Base-by-base conservation (phyloP, 53 echinoderm and acorn worm species). In the Astropecten irregularis region DNA sequence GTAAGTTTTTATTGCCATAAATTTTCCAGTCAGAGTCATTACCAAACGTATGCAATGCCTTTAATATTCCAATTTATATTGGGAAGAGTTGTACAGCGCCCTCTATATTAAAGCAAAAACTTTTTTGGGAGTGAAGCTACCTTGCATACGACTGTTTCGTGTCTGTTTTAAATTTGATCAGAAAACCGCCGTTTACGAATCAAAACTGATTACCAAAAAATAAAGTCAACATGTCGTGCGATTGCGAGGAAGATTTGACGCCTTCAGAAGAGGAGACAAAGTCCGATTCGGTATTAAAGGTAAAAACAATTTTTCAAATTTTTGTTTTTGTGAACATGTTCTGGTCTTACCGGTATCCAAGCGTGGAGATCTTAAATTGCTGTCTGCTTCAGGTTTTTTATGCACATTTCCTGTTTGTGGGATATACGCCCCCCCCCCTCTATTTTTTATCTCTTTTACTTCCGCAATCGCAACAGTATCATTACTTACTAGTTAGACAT, bases 141-240 rank as follows among this genome's bases (percentile, higher is more conserved):
- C n/a, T n/a, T n/a, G n/a, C n/a, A n/a, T n/a, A n/a, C n/a, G n/a
- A n/a, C n/a, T n/a, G n/a, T n/a, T n/a, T n/a, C n/a, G n/a, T n/a
- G n/a, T n/a, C n/a, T n/a, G n/a, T n/a, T n/a, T n/a, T n/a, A n/a
- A n/a, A n/a, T n/a, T n/a, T n/a, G n/a, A n/a, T 54, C 54, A 54
- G 8, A 58, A 27, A 58, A 58, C 59, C 2, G 59, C 30, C 28
- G 59, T 58, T 11, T 58, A 31, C 3, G 13, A 32, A 1, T 15
- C 62, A 34, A 29, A 3, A 73, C n/a, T n/a, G n/a, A n/a, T n/a
- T n/a, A n/a, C n/a, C n/a, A n/a, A n/a, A n/a, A n/a, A n/a, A n/a
- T n/a, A n/a, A n/a, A 57, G 58, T 56, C 56, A 76, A 40, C 58
- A 76, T 76, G 76, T 58, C 58, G 40, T 57, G 76, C 56, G 42